Base-by-base conservation (phyloP, 2,797 vertebrate genomes). In the Microhierax caerulescens region DNA sequence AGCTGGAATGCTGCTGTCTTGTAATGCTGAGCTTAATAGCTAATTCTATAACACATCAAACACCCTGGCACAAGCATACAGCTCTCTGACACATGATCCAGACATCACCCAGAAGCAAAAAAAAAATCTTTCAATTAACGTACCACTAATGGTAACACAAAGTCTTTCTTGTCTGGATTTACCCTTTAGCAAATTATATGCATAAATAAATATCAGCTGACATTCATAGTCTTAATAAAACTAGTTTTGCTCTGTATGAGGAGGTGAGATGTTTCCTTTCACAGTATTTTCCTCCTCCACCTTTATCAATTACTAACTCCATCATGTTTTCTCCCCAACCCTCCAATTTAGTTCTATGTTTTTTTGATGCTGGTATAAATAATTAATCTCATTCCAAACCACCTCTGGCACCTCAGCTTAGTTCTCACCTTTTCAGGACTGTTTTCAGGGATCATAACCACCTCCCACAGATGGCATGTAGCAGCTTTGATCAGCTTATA, bases 151-250 rank as follows among this genome's bases (percentile, higher is more conserved):
- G 14, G 30, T 57, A 78, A 43, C 53, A 64, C 17, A 7, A 48
- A 43, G 32, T 45, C 50, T n/a, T 93, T 27, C 28, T 32, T 60
- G 27, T 63, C 45, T 79, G 47, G 47, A 76, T 80, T 95, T 91
- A 73, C 59, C 68, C 82, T 91, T 73, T 84, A 84, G 50, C 54
- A 89, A 65, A 95, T 75, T 39, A 56, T 63, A 37, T 59, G 41
- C 47, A 85, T 80, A 91, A 92, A 96, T 84, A 95, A 92, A 67
- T 90, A 85, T 89, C 50, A 36, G 13, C 54, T 89, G 47, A 72
- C 60, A 87, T 97, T 88, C 22, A 9, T 27, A 85, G 21, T 59
- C 20, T 69, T 88, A 93, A 64, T 74, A 82, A 94, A 94, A 85
- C 14, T 53, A 36, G 18, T 60, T 64, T 7, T 65, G 8, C 7